Evolutionary conservation across 2,113 vertebrate genomes (phyloP).

Genomic region (Osmerus eperlanus): DNA sequence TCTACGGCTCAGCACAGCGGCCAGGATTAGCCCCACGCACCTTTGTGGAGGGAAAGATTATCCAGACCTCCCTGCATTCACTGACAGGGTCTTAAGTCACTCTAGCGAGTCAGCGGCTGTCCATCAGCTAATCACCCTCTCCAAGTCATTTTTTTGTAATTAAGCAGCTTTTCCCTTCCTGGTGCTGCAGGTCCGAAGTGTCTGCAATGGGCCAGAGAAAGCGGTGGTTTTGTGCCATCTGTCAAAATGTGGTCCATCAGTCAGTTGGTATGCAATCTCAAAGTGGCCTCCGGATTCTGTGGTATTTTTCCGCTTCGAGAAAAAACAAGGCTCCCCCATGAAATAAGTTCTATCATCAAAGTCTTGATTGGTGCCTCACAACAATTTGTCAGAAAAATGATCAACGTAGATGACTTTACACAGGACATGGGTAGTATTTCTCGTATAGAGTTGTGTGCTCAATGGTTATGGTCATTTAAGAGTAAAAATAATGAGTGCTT

Average conservation of each 20-base stretch:
- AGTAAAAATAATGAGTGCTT: constrained; percentile 6
- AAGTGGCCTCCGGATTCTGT: not conserved
- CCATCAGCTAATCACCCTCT: constrained; percentile 64
- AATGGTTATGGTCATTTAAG: constrained; percentile 16
- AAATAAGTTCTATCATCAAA: not conserved
- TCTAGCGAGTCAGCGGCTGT: constrained; percentile 65
- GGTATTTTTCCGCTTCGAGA: constrained; percentile 1
- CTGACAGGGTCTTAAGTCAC: constrained; percentile 71
- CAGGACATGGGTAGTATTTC: not conserved
- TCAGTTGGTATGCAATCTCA: constrained; percentile 15
- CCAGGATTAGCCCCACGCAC: constrained; percentile 71
- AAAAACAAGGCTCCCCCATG: not conserved
- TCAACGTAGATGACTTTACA: not conserved
- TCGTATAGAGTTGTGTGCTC: not conserved
- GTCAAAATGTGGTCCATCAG: constrained; percentile 14
- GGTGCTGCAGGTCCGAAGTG: constrained; percentile 21
- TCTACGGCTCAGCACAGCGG: constrained; percentile 65
- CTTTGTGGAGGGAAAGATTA: constrained; percentile 76
- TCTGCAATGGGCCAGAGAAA: constrained; percentile 29
- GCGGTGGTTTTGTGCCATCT: constrained; percentile 23
- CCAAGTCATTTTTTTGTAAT: constrained; percentile 62
- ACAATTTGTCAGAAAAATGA: too few species aligned
- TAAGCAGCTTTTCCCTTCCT: constrained; percentile 67
- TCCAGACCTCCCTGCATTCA: constrained; percentile 75
- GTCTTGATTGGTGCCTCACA: not conserved